phyloP scores from a whole-genome alignment of 2,113 vertebrate genomes.

The Prinia subflava region DNA sequence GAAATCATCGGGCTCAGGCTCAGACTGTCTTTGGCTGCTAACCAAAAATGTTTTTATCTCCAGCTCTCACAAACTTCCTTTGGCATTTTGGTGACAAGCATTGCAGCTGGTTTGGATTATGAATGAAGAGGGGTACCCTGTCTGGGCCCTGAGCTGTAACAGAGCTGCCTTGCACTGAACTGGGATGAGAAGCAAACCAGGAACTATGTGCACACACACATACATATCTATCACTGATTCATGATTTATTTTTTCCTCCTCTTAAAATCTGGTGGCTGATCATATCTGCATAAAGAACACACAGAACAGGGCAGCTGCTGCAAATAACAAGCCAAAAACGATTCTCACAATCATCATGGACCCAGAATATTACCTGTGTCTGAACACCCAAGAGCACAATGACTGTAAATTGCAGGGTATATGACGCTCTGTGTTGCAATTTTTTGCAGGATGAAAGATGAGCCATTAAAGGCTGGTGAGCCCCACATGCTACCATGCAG shows the following conservation, averaged over 20 bases:
- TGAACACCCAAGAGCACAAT: not conserved
- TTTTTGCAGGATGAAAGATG: not conserved
- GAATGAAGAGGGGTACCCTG: not conserved
- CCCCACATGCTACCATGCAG: rapidly evolving
- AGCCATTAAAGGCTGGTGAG: not conserved
- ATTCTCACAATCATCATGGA: not conserved
- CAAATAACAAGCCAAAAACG: not conserved
- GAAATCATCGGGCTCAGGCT: not conserved
- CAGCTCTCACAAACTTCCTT: not conserved
- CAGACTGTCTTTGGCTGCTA: not conserved
- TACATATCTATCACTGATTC: not conserved
- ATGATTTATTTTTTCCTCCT: rapidly evolving
- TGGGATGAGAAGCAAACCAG: not conserved
- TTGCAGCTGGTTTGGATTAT: not conserved
- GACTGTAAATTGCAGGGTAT: rapidly evolving
- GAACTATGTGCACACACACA: not conserved
- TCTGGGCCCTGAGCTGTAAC: not conserved
- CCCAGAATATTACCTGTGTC: not conserved
- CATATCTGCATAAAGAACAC: not conserved
- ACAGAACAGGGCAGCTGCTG: not conserved
- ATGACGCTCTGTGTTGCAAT: rapidly evolving
- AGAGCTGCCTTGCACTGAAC: not conserved
- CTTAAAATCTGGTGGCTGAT: not conserved
- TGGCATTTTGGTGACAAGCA: not conserved
- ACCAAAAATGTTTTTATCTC: slow-evolving; percentile 28